Percentiles rank a stretch among this genome's conserved stretches.
Evolutionary conservation across 1,140 invertebrate genomes (phyloP).

Genomic region (Drosophila mojavensis): DNA sequence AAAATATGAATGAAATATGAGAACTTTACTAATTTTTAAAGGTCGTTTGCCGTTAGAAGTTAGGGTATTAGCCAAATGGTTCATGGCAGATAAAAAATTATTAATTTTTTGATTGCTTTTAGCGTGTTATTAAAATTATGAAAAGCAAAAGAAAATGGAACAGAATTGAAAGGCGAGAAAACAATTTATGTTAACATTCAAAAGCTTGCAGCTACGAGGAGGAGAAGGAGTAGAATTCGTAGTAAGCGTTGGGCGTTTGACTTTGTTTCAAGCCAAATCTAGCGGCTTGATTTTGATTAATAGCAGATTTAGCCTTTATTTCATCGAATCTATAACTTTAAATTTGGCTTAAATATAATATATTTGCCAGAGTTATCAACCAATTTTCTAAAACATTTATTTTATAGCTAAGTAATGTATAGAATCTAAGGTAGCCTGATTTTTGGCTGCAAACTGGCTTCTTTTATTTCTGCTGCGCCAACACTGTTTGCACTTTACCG

Average conservation of each 20-base stretch:
- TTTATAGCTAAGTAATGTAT: neutral
- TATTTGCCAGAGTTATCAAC: too few relatives aligned
- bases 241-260: neutral
- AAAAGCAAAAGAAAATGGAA: neutral
- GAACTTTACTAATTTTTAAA: neutral
- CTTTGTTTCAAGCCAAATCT: neutral
- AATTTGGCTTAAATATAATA: too few relatives aligned
- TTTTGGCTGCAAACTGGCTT: neutral
- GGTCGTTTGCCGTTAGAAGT: neutral
- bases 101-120: slow-evolving; percentile 19
- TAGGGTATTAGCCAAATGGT: neutral
- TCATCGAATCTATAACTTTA: neutral
- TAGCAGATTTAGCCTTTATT: neutral
- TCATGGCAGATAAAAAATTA: neutral
- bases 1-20: neutral
- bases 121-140: neutral
- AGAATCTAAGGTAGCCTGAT: too few relatives aligned
- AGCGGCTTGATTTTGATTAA: neutral
- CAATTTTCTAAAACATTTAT: too few relatives aligned
- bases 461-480: neutral
- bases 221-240: neutral
- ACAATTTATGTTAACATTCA: slow-evolving; percentile 13
- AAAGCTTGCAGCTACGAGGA: neutral
- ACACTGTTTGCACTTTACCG: slow-evolving; percentile 2
- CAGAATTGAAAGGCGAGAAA: slow-evolving; percentile 5